Base-by-base conservation (phyloP, 2,888 invertebrate species). In the Cotesia congregata region DNA sequence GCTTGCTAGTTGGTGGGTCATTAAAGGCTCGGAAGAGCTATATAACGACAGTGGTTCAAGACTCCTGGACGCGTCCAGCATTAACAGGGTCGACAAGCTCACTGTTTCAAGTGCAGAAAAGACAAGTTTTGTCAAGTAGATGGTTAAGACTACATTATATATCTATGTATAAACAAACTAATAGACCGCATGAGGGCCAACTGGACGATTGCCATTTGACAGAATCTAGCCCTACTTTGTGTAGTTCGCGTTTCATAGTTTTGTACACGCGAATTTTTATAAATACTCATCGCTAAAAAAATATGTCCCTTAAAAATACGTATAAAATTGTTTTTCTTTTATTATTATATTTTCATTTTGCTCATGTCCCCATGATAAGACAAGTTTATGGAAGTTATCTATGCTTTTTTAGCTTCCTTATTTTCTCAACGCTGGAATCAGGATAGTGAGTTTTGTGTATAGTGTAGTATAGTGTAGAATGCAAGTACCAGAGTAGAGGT, bases 1-100 rank as follows among this genome's bases (percentile, higher is more conserved):
- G 83, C 82, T 78, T 84, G 80, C 84, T 82, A 83, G 81, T 81
- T 78, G 76, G 78, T 77, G 79, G 83, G 80, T 86, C 84, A 86
- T 86, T 87, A 86, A 86, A 87, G 84, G 84, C 80, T 74, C 70
- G 76, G 67, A 77, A 79, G 77, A 78, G 78, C 76, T 79, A 78
- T 78, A 81, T 80, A 81, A 80, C 62, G 40, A 69, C 62, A 7
- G 64, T 59, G n/a, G 62, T 62, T 40, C 69, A 65, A 59, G 62
- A 60, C 59, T 30, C 50, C 60, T 60, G 62, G n/a, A 38, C 73
- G 74, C 70, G 77, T 74, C 70, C 70, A 74, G 73, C 40, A 67
- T 77, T 77, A 77, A 74, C 71, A 65, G 77, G 41, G n/a, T 65
- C 30, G 65, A 59, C 41, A 65, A 73, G 65, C 50, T 65, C 59